These are phyloP conservation scores for Malacosoma neustria DNA, from an alignment of 2,888 invertebrate genomes.

Conservation along the genomic window DNA sequence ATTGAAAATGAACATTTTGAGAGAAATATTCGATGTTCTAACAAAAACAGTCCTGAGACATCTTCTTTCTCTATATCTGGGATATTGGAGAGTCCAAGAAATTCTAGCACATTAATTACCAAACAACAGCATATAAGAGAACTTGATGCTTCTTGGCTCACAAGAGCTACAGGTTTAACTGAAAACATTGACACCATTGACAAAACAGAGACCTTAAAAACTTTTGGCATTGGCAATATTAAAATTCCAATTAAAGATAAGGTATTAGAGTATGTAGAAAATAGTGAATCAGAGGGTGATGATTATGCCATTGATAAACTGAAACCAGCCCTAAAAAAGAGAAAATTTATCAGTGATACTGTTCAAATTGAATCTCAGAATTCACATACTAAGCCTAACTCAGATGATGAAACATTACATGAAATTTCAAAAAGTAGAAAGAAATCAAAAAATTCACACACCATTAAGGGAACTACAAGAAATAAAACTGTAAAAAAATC, in stretches of 20 bases:
- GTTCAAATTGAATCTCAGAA: slow-evolving; percentile 2
- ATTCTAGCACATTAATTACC: slow-evolving; percentile 37
- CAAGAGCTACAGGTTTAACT: slow-evolving; percentile 54
- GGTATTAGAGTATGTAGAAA: slow-evolving; percentile 79
- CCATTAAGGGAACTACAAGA: slow-evolving; percentile 1
- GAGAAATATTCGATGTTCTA: no score
- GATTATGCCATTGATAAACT: slow-evolving; percentile 49
- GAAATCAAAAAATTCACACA: slow-evolving; percentile 6
- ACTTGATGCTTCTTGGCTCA: slow-evolving; percentile 57
- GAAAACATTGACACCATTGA: slow-evolving; percentile 15
- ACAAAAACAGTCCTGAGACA: no score
- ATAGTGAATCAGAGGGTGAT: slow-evolving; percentile 80
- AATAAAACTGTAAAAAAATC: slow-evolving; percentile 8
- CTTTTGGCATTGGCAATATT: slow-evolving; percentile 56
- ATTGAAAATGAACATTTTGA: no score
- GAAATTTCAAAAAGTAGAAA: slow-evolving; percentile 8
- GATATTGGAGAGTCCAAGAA: slow-evolving; percentile 83
- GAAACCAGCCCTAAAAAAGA: slow-evolving; percentile 75
- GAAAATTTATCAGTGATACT: slow-evolving; percentile 38
- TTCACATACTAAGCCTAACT: slow-evolving; percentile 7
- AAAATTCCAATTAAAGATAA: slow-evolving; percentile 8
- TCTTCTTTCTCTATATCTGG: neutral
- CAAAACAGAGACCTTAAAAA: slow-evolving; percentile 14
- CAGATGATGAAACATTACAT: slow-evolving; percentile 6
- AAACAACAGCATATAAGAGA: slow-evolving; percentile 32